Base-by-base conservation (phyloP, 2,888 invertebrate species). In the Orthosia incerta region DNA sequence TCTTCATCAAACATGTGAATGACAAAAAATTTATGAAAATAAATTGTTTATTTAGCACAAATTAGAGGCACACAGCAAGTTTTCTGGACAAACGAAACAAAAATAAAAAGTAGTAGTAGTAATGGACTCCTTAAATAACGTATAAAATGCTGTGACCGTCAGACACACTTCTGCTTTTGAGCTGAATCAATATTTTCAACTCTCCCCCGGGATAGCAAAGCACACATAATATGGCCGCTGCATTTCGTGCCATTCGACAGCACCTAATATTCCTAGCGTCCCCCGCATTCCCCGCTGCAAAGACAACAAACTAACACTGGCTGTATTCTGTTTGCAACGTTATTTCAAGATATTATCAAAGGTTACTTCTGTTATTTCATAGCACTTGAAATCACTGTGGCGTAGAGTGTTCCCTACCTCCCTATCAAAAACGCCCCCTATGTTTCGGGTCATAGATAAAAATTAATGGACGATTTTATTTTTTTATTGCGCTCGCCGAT, bases 401-500 rank as follows among this genome's bases (percentile, higher is more conserved):
- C 71, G 80, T 56, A 50, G 63, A n/a, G 59, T 46, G 26, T 45
- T 53, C 69, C 31, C 72, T 51, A 20, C 45, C 45, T 65, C 70
- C 51, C 76, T 67, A 64, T 85, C 23, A 84, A 80, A 76, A 77
- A 66, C 80, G 70, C 70, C 85, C 77, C 66, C 84, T 79, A 84
- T 80, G 82, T 78, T 74, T 67, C 77, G 71, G 63, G 66, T 78
- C 86, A 84, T 88, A 89, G 89, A 91, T 91, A 91, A 88, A 88
- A 80, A 85, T 81, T 87, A 88, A 91, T 89, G 89, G 88, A 57
- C 78, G 81, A 82, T 88, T 90, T 88, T 77, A 87, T 88, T 89
- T 91, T 86, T 90, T 89, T 91, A 89, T 86, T 86, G 76, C 76
- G 72, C 75, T 31, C 69, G 62, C 71, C 84, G 76, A 71, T 82